Percentiles rank a stretch among this genome's conserved stretches.
These are phyloP conservation scores for Eonycteris spelaea DNA, from an alignment of 2,113 vertebrate species.

Conservation along the genomic window DNA sequence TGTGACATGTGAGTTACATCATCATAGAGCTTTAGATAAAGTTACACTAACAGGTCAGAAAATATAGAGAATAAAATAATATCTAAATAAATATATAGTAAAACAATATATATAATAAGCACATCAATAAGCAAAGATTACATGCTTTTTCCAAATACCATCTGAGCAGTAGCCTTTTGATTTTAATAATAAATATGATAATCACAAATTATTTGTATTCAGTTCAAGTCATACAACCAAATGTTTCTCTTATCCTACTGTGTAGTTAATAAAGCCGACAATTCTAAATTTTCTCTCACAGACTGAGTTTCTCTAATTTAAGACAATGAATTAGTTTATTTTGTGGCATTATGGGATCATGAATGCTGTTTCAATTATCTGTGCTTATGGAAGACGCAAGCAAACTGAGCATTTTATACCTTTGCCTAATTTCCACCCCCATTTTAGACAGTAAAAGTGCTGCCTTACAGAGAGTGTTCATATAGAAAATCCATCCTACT, in stretches of 20 bases:
- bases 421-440: neutral
- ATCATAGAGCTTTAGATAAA: neutral
- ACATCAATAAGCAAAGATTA: neutral
- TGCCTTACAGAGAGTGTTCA: neutral
- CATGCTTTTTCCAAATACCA: neutral
- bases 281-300: constrained; percentile 7
- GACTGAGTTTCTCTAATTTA: constrained; percentile 11
- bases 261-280: neutral
- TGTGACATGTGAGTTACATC: neutral
- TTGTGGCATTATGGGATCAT: neutral
- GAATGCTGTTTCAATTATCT: neutral
- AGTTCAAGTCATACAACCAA: neutral
- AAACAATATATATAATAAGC: neutral
- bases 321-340: neutral
- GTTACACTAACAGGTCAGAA: neutral
- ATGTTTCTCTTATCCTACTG: neutral
- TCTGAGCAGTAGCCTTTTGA: neutral
- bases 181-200: constrained; percentile 15
- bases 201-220: neutral
- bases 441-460: neutral
- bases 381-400: neutral
- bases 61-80: neutral
- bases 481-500: neutral
- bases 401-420: neutral
- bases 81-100: neutral